These are phyloP conservation scores for Siniperca scherzeri DNA, from an alignment of 2,797 vertebrate species.

Conservation along the genomic window DNA sequence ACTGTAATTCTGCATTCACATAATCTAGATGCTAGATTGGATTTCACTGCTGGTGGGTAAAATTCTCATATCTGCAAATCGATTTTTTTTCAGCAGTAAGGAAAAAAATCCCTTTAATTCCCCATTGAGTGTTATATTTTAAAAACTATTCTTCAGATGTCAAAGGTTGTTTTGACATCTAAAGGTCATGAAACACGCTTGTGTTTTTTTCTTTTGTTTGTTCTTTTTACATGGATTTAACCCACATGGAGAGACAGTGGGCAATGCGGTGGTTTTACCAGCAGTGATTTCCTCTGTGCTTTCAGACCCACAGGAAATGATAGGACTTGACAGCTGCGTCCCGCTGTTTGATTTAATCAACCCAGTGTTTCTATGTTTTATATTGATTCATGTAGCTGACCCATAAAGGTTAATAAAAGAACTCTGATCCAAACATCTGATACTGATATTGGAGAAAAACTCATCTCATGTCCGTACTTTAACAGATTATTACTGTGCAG, in stretches of 20 bases:
- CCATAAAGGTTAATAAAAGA: slow-evolving; percentile 67
- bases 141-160: slow-evolving; percentile 29
- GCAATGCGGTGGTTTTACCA: slow-evolving; percentile 22
- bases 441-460: not conserved
- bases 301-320: slow-evolving; percentile 69
- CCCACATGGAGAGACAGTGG: slow-evolving; percentile 38
- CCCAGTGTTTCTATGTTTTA: slow-evolving; percentile 57
- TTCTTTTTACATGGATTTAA: slow-evolving; percentile 27
- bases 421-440: slow-evolving; percentile 45
- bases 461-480: slow-evolving; percentile 6
- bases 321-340: slow-evolving; percentile 67
- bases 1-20: not conserved
- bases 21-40: not conserved
- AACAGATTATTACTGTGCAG: slow-evolving; percentile 16
- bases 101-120: not conserved
- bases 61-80: slow-evolving; percentile 25
- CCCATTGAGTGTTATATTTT: slow-evolving; percentile 16
- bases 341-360: slow-evolving; percentile 70
- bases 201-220: slow-evolving; percentile 21
- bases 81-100: slow-evolving; percentile 1
- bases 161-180: slow-evolving; percentile 49
- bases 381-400: slow-evolving; percentile 65
- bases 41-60: slow-evolving; percentile 1
- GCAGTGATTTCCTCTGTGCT: slow-evolving; percentile 68
- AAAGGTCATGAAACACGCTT: slow-evolving; percentile 36